Base-by-base conservation (phyloP, 2,888 invertebrate genomes). In the Xiphydria camelus region DNA sequence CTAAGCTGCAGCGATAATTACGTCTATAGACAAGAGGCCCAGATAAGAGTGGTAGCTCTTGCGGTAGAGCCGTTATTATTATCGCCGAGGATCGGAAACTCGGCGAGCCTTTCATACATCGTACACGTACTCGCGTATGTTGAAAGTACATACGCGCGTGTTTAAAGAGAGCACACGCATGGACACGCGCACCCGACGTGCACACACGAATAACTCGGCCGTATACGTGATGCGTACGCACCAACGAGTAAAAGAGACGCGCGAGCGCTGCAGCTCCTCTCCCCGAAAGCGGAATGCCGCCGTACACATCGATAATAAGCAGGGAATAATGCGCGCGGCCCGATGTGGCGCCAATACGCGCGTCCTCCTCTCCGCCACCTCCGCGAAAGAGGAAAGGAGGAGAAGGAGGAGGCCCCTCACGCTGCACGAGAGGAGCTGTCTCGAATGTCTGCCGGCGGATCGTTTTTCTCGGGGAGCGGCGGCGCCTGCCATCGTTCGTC, bases 341-440 rank as follows among this genome's bases (percentile, higher is more conserved):
- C 57, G 54, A 57, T 46, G n/a, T n/a, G 63, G 63, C 63, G 63
- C 63, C 63, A 63, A 56, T 50, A 41, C 50, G 44, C 29, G 12
- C 47, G 41, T 31, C 47, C 44, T 47, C 45, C 33, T 18, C 31
- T 40, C 38, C 43, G 17, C 21, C 31, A 34, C 39, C 44, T 43
- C 42, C 38, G 19, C 46, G 37, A 36, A 45, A 49, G 46, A 21
- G 37, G 49, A 40, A 25, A 25, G 26, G 15, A 26, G 12, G 41
- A 18, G 21, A 9, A 20, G 21, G 20, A 31, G 41, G 33, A 31
- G 21, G 9, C 29, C 19, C 34, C 10, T 34, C n/a, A 34, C 26
- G 14, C 26, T 7, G 17, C 17, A 9, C 7, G 29, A 15, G 23
- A 25, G 37, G 15, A 17, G 37, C 39, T 45, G 55, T 60, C 60